A percentile compares a stretch with the other conserved stretches of the same genome.
Evolutionary conservation across 2,888 invertebrate genomes (phyloP).

Genomic region (Pinctada fucata): DNA sequence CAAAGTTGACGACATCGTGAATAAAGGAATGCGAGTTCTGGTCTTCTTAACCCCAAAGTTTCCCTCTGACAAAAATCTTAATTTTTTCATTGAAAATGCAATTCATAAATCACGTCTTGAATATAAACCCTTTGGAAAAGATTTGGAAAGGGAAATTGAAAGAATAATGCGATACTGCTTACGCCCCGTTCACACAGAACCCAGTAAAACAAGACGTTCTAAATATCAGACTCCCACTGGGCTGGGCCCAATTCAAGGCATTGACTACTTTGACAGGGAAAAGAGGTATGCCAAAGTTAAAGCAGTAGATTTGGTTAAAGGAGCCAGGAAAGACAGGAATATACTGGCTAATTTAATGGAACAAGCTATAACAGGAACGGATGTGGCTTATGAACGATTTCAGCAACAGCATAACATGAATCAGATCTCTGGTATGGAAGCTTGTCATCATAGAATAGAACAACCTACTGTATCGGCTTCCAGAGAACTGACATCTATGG

Average conservation of each 20-base stretch:
- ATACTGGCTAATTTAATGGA: not conserved
- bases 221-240: not conserved
- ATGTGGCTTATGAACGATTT: not conserved
- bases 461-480: no score
- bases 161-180: not conserved
- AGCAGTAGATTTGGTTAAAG: not conserved
- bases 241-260: not conserved
- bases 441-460: no score
- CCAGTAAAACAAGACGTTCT: not conserved
- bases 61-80: not conserved
- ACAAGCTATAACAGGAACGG: not conserved
- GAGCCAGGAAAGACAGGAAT: not conserved
- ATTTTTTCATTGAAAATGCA: not conserved
- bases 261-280: not conserved
- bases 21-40: slow-evolving; percentile 3
- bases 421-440: no score
- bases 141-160: not conserved
- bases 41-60: not conserved
- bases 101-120: not conserved
- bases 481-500: no score
- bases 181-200: not conserved
- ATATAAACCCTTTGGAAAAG: not conserved
- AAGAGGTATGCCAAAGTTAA: not conserved
- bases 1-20: slow-evolving; percentile 5
- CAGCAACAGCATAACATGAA: not conserved